Evolutionary conservation across 2,113 vertebrate species (phyloP).

Genomic region (Arvicanthis niloticus): DNA sequence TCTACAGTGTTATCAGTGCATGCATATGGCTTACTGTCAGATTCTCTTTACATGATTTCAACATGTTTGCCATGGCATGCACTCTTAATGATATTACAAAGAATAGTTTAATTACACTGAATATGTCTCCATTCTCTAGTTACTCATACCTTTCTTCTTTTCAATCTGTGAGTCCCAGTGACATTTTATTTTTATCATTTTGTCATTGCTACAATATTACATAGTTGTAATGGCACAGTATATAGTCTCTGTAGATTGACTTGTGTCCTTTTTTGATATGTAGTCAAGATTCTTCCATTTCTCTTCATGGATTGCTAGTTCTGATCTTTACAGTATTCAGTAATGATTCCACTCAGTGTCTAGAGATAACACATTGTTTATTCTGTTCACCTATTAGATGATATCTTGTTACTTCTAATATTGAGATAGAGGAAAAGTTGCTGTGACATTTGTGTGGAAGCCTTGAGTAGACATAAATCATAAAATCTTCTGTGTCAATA

Average conservation of each 20-base stretch:
- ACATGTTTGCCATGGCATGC: background rate
- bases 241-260: background rate
- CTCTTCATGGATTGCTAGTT: background rate
- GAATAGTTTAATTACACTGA: background rate
- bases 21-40: too few relatives aligned
- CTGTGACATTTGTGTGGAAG: background rate
- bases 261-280: background rate
- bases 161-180: background rate
- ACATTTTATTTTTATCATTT: background rate
- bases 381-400: background rate
- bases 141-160: background rate
- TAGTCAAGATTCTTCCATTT: background rate
- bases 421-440: background rate
- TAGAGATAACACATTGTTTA: background rate
- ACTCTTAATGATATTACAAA: background rate
- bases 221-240: background rate
- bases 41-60: background rate
- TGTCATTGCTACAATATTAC: background rate
- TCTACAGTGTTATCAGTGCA: too few relatives aligned
- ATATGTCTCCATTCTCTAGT: background rate
- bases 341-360: background rate
- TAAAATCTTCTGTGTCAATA: background rate
- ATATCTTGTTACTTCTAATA: background rate
- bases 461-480: background rate
- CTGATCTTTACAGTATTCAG: background rate